Evolutionary conservation across 2,113 vertebrate species (phyloP), one percentile per base, ranked within the genome.

Genomic region (Lasiurus borealis): DNA sequence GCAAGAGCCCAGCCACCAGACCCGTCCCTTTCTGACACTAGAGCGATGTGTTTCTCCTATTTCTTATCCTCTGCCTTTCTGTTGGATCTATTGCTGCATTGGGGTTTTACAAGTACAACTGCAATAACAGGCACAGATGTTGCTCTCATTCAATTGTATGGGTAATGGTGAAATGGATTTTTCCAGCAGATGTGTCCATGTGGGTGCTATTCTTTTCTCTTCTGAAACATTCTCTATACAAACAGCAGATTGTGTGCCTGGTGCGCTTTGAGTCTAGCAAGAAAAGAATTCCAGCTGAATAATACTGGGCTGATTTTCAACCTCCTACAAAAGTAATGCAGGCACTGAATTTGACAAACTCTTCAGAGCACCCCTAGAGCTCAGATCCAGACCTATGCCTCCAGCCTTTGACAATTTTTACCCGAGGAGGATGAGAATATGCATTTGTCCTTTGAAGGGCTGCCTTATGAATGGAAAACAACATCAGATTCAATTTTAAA

Each of bases 131-230:
- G 88, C 93, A 90, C 94, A 97, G 96, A 95, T 97, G 92, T 91
- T 98, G 91, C 71, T 94, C 93, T 96, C 84, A 68, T 81, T 97
- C 95, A 68, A 44, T 89, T 97, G 92, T 86, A 88, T 68, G n/a
- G 80, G 95, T 95, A 93, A 97, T 57, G 75, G 97, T 71, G 94
- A 97, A 94, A 94, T 36, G 19, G 92, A 84, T 96, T 91, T 94
- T 96, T 95, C 12, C 34, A 97, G 80, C 95, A 96, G 84, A 80
- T 97, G 76, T 82, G 97, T 2, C 1, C 87, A 76, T 64, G 62
- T 71, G 90, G 72, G 90, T 96, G 57, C 18, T 88, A 72, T 78
- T 86, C 78, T 97, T 84, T 96, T 96, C 80, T 97, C 88, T 94
- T 44, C 48, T 54, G 78, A 97, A 80, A 94, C 48, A 8, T 92